Conservation (phyloP, 2,113 vertebrate species). For the Nestor notabilis region DNA sequence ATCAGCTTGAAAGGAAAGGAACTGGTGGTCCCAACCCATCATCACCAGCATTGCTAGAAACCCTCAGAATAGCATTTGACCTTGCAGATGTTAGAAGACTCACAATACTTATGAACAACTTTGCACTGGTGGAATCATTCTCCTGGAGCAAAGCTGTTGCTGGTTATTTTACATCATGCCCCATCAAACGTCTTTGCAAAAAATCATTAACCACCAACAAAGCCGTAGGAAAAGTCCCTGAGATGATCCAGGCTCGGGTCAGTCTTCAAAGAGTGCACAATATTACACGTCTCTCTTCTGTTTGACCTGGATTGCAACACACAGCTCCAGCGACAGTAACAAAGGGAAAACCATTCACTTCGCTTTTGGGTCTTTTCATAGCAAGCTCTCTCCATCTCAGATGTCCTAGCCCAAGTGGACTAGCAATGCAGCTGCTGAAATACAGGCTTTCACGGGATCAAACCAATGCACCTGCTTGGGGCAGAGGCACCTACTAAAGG, state of each 20-base stretch:
- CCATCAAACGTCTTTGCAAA: background rate
- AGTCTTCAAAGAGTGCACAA: accelerated
- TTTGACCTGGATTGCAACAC: background rate
- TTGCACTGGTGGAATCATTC: background rate
- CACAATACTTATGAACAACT: background rate
- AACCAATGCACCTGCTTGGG: background rate
- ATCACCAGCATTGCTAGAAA: background rate
- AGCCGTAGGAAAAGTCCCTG: background rate
- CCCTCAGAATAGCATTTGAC: background rate
- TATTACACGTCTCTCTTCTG: background rate
- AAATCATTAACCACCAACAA: background rate
- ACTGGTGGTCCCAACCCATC: background rate
- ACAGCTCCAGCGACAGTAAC: background rate
- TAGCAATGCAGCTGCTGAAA: background rate
- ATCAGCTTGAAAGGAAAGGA: conserved; percentile 5
- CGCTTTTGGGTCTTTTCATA: background rate
- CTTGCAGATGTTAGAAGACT: background rate
- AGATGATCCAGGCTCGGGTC: background rate
- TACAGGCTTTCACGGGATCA: background rate
- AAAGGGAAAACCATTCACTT: background rate
- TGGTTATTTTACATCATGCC: background rate
- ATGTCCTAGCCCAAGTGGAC: background rate
- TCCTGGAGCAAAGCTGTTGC: background rate
- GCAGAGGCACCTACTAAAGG: background rate
- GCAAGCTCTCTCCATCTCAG: background rate